phyloP scores from a whole-genome alignment of 2,888 invertebrate species.

The Entomobrya proxima region DNA sequence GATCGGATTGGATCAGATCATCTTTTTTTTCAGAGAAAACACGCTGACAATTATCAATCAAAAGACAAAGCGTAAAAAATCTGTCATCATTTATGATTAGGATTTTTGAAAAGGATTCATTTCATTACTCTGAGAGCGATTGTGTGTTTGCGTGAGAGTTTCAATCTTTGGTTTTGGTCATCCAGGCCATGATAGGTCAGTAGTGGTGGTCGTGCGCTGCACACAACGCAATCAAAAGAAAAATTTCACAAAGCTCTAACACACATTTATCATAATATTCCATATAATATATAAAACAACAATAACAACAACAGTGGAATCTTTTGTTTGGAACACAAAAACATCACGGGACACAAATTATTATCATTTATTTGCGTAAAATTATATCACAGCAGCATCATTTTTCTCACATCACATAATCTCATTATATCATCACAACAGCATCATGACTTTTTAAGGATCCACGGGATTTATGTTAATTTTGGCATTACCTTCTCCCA shows the following conservation, averaged over 20 bases:
- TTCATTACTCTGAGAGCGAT: not conserved
- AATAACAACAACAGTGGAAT: constrained; percentile 13
- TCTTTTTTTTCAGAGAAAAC: not conserved
- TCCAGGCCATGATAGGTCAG: constrained; percentile 51
- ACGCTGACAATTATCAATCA: no score
- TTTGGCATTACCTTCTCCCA: constrained; percentile 87
- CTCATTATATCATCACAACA: constrained; percentile 1
- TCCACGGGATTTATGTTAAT: constrained; percentile 37
- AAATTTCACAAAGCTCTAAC: constrained; percentile 50
- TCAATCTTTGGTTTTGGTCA: constrained; percentile 40
- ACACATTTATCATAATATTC: no score
- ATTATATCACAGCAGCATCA: constrained; percentile 1
- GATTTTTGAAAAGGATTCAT: not conserved
- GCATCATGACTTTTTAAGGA: constrained; percentile 2
- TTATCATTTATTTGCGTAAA: not conserved
- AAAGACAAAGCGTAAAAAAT: no score
- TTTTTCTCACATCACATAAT: not conserved
- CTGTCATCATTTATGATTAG: not conserved
- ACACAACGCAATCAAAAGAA: constrained; percentile 56
- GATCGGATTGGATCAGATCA: not conserved
- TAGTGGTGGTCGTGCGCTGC: constrained; percentile 51
- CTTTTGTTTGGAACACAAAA: constrained; percentile 1
- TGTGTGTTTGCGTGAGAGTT: no score
- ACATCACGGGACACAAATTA: constrained; percentile 20
- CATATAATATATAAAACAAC: not conserved